Percentiles rank a stretch among this genome's conserved stretches.
phyloP scores from a whole-genome alignment of 2,888 invertebrate species.

The Eristalis intricaria region DNA sequence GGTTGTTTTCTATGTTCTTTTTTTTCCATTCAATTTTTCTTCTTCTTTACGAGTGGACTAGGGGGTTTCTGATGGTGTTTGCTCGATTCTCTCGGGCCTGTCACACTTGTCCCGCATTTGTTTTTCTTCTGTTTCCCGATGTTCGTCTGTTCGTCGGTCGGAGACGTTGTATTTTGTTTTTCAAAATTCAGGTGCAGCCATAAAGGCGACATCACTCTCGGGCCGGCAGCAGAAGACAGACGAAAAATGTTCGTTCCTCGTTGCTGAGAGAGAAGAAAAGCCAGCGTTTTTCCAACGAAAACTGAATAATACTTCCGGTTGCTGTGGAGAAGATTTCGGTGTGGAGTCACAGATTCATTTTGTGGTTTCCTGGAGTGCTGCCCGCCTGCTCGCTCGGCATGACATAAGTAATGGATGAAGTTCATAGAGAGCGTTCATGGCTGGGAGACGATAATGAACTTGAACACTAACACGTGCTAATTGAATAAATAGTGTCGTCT shows the following conservation, averaged over 20 bases:
- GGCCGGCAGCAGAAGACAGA: constrained; percentile 9
- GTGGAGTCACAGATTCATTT: constrained; percentile 10
- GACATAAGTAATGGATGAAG: constrained; percentile 4
- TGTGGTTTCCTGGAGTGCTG: constrained; percentile 49
- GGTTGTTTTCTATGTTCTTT: constrained; percentile 33
- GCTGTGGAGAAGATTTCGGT: constrained; percentile 10
- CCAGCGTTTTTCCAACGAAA: constrained; percentile 27
- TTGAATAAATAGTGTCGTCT: constrained; percentile 36
- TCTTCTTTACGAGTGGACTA: constrained; percentile 31
- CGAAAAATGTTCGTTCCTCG: constrained; percentile 20
- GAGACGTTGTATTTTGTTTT: neutral
- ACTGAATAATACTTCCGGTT: constrained; percentile 57
- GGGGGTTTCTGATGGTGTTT: constrained; percentile 27
- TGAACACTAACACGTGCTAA: constrained; percentile 45
- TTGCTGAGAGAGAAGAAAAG: neutral
- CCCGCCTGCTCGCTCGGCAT: neutral
- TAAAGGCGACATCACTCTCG: constrained; percentile 50
- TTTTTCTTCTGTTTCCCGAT: constrained; percentile 10
- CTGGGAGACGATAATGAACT: constrained; percentile 33
- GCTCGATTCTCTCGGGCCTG: constrained; percentile 32
- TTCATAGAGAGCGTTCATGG: neutral
- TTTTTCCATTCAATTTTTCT: constrained; percentile 32
- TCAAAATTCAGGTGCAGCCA: constrained; percentile 66
- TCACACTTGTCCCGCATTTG: constrained; percentile 68
- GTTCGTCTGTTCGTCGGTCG: neutral